phyloP scores from a whole-genome alignment of 2,113 vertebrate species.

The Larimichthys polyactis region DNA sequence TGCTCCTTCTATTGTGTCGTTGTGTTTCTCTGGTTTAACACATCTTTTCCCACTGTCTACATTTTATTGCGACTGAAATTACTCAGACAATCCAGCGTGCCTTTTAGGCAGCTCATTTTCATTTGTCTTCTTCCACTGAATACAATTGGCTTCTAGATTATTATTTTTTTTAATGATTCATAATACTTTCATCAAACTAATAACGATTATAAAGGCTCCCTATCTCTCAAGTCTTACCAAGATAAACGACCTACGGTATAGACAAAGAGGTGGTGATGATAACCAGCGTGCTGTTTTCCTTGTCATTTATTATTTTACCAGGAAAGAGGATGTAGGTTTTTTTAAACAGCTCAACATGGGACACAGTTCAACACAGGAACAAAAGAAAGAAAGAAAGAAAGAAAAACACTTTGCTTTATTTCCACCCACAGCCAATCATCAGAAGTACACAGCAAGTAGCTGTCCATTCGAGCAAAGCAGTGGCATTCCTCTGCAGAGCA shows the following conservation, averaged over 20 bases:
- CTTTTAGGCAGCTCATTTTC: slow-evolving; percentile 24
- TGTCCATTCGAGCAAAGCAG: slow-evolving; percentile 72
- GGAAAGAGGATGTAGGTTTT: background rate
- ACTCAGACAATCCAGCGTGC: slow-evolving; percentile 24
- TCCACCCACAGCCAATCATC: slow-evolving; percentile 62
- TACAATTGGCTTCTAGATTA: slow-evolving; percentile 42
- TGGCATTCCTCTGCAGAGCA: slow-evolving; percentile 79
- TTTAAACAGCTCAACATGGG: background rate
- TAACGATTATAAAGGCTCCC: slow-evolving; percentile 52
- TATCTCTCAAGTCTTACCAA: slow-evolving; percentile 39
- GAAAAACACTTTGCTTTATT: slow-evolving; percentile 33
- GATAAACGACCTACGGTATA: slow-evolving; percentile 44
- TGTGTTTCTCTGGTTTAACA: slow-evolving; percentile 34
- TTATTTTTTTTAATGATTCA: slow-evolving; percentile 41
- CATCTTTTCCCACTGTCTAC: slow-evolving; percentile 24
- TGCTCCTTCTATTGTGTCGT: slow-evolving; percentile 7
- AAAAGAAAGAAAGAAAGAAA: slow-evolving; percentile 16
- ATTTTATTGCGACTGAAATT: slow-evolving; percentile 46
- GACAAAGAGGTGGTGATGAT: slow-evolving; percentile 33
- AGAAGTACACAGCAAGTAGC: slow-evolving; percentile 56
- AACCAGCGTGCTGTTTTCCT: background rate
- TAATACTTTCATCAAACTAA: slow-evolving; percentile 64
- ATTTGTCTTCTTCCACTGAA: slow-evolving; percentile 48
- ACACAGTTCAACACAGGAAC: background rate
- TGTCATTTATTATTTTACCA: slow-evolving; percentile 19